A percentile compares a stretch with the other conserved stretches of the same genome.
Evolutionary conservation across 2,113 vertebrate species (phyloP).

Genomic region (Polypterus senegalus): DNA sequence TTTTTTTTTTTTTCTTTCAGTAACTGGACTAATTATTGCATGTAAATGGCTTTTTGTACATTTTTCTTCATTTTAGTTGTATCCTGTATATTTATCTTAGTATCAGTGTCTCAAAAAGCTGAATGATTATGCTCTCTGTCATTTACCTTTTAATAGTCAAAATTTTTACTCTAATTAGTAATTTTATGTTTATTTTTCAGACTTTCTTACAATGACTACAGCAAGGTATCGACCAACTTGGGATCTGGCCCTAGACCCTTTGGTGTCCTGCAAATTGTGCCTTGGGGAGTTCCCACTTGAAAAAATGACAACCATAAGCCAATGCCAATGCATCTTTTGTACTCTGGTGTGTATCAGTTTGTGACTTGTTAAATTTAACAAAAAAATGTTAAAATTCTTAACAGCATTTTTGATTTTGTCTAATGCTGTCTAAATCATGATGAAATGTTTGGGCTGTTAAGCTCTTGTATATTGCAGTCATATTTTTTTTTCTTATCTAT

Average conservation of each 20-base stretch:
- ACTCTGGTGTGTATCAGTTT: constrained; percentile 69
- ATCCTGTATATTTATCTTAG: neutral
- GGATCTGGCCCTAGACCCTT: constrained; percentile 90
- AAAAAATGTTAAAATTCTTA: no score
- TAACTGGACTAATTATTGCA: neutral
- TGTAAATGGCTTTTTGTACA: neutral
- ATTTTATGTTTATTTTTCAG: constrained; percentile 39
- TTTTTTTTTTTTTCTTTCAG: no score
- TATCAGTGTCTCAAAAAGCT: neutral
- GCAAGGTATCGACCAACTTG: constrained; percentile 86
- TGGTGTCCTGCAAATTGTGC: constrained; percentile 95
- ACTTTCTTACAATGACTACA: constrained; percentile 73
- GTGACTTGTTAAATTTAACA: no score
- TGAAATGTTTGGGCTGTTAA: no score
- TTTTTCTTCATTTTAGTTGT: neutral
- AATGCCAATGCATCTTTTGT: constrained; percentile 98
- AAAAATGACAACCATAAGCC: constrained; percentile 93
- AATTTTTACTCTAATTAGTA: no score
- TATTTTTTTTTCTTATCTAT: no score
- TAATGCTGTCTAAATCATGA: no score
- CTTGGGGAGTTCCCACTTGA: constrained; percentile 93
- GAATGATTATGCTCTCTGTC: neutral
- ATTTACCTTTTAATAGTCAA: neutral
- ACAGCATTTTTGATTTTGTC: no score
- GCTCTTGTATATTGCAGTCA: no score